These are phyloP conservation scores for Geodia barretti DNA, from an alignment of 37 sponge, comb jelly and placozoan genomes.

Conservation along the genomic window DNA sequence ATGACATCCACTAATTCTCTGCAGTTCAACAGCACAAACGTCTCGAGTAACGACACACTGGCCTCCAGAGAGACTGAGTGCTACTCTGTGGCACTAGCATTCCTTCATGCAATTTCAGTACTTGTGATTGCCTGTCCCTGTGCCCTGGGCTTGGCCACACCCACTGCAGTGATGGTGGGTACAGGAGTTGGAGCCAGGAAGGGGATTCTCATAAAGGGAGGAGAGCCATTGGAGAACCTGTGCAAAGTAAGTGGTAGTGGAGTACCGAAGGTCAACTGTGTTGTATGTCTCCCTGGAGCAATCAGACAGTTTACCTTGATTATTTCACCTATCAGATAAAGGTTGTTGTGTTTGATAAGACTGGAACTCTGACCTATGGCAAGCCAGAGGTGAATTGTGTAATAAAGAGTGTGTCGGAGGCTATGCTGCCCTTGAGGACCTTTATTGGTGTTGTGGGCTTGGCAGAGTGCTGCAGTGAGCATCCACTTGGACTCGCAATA, in stretches of 20 bases:
- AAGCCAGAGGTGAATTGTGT: slow-evolving; percentile 69
- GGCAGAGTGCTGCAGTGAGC: slow-evolving; percentile 91
- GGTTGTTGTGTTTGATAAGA: slow-evolving; percentile 90
- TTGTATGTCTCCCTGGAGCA: neutral
- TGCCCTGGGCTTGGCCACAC: slow-evolving; percentile 93
- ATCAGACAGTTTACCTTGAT: no score
- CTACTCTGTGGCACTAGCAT: slow-evolving; percentile 33
- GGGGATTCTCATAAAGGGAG: slow-evolving; percentile 15
- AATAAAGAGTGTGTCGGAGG: slow-evolving; percentile 32
- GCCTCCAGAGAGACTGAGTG: no score
- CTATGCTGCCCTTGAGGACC: slow-evolving; percentile 30
- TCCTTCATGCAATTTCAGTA: slow-evolving; percentile 77
- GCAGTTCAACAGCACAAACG: neutral
- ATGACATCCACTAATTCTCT: no score
- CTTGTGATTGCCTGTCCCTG: slow-evolving; percentile 93
- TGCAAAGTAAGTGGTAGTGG: neutral
- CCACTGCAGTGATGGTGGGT: slow-evolving; percentile 96
- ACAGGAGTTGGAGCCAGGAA: slow-evolving; percentile 40
- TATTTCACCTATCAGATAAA: slow-evolving; percentile 7
- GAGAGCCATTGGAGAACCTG: slow-evolving; percentile 3
- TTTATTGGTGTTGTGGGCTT: slow-evolving; percentile 63
- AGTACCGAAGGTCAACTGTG: neutral
- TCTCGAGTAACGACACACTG: neutral
- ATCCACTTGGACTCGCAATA: slow-evolving; percentile 86
- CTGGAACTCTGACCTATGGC: slow-evolving; percentile 90